Conservation (phyloP, 2,888 invertebrate species). For the Ophion ventricosus region DNA sequence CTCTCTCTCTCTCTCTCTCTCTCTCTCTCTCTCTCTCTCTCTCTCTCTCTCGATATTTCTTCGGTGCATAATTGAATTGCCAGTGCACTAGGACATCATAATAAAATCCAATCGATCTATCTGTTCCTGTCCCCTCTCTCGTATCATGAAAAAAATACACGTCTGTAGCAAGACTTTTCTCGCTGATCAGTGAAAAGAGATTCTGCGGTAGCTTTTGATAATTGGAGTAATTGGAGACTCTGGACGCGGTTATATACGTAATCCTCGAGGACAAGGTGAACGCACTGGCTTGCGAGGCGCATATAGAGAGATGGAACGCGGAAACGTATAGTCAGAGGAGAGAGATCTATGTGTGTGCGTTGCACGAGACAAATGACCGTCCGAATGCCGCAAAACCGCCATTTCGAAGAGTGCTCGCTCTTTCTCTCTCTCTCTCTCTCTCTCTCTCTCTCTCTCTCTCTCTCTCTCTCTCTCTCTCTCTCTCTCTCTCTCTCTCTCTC, state of each 20-base stretch:
- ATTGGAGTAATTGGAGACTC: constrained; percentile 52
- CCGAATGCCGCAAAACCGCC: constrained; percentile 76
- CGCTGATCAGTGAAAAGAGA: constrained; percentile 20
- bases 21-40: too few species aligned
- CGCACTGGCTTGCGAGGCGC: constrained; percentile 80
- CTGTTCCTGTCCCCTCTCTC: background rate
- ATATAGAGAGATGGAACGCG: constrained; percentile 79
- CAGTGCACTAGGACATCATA: too few species aligned
- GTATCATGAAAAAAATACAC: background rate
- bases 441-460: constrained; percentile 38
- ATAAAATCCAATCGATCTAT: background rate
- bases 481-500: background rate
- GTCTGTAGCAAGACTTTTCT: background rate
- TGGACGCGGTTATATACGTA: constrained; percentile 14
- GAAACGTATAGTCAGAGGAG: constrained; percentile 72
- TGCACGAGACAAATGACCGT: constrained; percentile 81
- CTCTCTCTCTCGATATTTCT: too few species aligned
- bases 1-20: too few species aligned
- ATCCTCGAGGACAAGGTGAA: constrained; percentile 77
- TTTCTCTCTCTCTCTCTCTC: constrained; percentile 45
- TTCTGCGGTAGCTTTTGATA: constrained; percentile 72
- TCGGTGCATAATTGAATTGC: too few species aligned
- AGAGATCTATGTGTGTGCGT: constrained; percentile 68
- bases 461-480: constrained; percentile 13
- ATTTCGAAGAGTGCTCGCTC: constrained; percentile 64